Conservation (phyloP, 2,797 vertebrate species). For the Sebastes elongatus region DNA sequence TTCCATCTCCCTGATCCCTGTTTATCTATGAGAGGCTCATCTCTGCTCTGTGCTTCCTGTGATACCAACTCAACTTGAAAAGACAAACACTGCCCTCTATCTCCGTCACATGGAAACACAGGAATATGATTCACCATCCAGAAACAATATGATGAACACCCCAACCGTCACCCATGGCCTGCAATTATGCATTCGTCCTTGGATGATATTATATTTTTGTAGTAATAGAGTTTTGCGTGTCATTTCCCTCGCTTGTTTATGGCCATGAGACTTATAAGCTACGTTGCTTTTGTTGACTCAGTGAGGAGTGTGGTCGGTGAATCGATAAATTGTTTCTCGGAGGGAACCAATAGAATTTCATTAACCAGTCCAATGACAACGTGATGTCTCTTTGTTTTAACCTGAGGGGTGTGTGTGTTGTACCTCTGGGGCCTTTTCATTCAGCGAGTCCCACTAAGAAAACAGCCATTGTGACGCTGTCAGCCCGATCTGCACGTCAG, state of each 20-base stretch:
- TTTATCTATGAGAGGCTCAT: background rate
- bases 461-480: conserved; percentile 62
- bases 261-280: background rate
- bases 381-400: conserved; percentile 50
- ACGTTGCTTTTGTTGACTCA: conserved; percentile 30
- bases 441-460: conserved; percentile 30
- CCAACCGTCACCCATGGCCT: background rate
- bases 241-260: conserved; percentile 13
- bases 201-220: conserved; percentile 5
- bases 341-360: conserved; percentile 41
- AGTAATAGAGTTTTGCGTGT: background rate
- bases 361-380: conserved; percentile 52
- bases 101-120: conserved; percentile 42
- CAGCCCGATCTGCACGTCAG: conserved; percentile 54
- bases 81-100: conserved; percentile 81
- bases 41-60: background rate
- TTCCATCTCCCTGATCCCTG: background rate
- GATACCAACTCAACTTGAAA: background rate
- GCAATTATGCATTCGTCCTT: background rate
- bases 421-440: conserved; percentile 20
- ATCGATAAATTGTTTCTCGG: conserved; percentile 60
- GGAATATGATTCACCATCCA: background rate
- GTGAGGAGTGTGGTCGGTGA: conserved; percentile 35
- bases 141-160: background rate
- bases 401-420: background rate